phyloP scores from a whole-genome alignment of 2,113 vertebrate species.

The Xyliphius kryptos region DNA sequence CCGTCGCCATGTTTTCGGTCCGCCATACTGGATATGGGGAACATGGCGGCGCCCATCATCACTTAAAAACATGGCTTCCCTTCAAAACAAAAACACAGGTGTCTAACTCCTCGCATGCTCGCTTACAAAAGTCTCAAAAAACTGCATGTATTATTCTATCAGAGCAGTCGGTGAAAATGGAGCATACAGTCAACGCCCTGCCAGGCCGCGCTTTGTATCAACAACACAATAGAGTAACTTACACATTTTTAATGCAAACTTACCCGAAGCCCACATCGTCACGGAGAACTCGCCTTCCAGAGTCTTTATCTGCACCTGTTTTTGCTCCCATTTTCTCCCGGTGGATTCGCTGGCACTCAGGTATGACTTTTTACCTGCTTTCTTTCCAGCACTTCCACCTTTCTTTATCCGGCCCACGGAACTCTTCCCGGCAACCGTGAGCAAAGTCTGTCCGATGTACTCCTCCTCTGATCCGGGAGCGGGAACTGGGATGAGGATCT shows the following conservation, averaged over 20 bases:
- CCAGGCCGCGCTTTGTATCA: constrained; percentile 57
- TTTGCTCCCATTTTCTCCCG: constrained; percentile 91
- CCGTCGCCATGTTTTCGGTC: constrained; percentile 84
- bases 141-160: background rate
- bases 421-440: constrained; percentile 88
- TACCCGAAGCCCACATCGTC: constrained; percentile 97
- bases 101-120: constrained; percentile 4
- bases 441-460: constrained; percentile 92
- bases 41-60: constrained; percentile 98
- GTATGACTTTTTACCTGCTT: constrained; percentile 91
- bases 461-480: constrained; percentile 87
- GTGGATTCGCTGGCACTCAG: constrained; percentile 74
- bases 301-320: constrained; percentile 98
- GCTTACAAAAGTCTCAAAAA: constrained; percentile 28
- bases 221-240: constrained; percentile 9
- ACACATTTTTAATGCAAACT: constrained; percentile 20
- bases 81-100: constrained; percentile 92
- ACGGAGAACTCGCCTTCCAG: constrained; percentile 97
- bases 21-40: constrained; percentile 95
- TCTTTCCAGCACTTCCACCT: constrained; percentile 80
- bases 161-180: constrained; percentile 55
- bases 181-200: constrained; percentile 68
- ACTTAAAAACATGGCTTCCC: constrained; percentile 95
- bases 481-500: constrained; percentile 94
- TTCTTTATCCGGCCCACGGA: constrained; percentile 79